phyloP scores from a whole-genome alignment of 2,113 vertebrate genomes.

The Mustela lutreola region DNA sequence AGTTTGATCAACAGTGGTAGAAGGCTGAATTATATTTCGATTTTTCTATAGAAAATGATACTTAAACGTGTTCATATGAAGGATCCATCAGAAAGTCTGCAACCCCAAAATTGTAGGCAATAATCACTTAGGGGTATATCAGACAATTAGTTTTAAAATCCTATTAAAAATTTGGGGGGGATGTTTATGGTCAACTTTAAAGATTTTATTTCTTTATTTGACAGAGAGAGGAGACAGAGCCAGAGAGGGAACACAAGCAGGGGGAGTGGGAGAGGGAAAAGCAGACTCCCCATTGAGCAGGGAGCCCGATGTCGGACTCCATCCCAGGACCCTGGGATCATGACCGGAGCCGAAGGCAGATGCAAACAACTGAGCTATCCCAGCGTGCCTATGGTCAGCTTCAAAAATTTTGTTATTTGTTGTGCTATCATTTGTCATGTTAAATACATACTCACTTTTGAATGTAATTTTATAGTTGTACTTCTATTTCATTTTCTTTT shows the following conservation, averaged over 20 bases:
- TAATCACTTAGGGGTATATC: background rate
- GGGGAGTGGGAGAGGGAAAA: no score
- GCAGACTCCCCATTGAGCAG: no score
- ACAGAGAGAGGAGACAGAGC: no score
- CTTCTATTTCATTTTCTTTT: background rate
- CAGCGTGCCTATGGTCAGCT: background rate
- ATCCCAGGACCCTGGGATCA: no score
- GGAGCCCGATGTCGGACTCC: no score
- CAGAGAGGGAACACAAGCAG: no score
- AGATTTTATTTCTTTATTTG: no score
- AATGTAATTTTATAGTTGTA: conserved; percentile 53
- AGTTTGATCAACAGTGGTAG: conserved; percentile 13
- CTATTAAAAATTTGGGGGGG: background rate
- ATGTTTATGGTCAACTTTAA: background rate
- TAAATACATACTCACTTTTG: conserved; percentile 60
- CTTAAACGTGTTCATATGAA: conserved; percentile 49
- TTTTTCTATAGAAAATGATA: conserved; percentile 54
- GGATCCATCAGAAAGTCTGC: background rate
- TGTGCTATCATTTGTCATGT: conserved; percentile 5
- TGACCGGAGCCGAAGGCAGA: no score
- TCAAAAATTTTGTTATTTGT: conserved; percentile 53
- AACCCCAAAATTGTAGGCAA: conserved; percentile 23
- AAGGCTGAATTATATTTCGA: conserved; percentile 28
- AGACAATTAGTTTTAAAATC: conserved; percentile 26
- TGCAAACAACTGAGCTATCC: no score